Base-by-base conservation (phyloP, 1,140 invertebrate genomes). In the Drosophila auraria region DNA sequence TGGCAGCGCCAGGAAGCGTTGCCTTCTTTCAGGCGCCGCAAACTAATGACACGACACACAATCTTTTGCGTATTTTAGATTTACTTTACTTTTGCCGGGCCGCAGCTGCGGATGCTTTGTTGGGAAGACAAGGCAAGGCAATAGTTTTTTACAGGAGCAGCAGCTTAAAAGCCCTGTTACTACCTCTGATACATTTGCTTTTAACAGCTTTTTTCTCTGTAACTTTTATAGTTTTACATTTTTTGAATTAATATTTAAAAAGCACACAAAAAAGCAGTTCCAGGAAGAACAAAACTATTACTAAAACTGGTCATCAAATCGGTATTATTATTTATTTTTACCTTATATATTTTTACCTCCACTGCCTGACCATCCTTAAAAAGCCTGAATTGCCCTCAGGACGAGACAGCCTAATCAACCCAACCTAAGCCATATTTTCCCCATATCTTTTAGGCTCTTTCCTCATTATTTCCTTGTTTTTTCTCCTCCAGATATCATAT, bases 1-100 rank as follows among this genome's bases (percentile, higher is more conserved):
- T 25, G 61, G 25, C 33, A 57, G 20, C 15, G 36, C 17, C 61
- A 69, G 68, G 38, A 49, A 69, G 58, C 61, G 62, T 23, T 61
- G 63, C 63, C 63, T 62, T 62, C 63, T 62, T 36, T 23, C 20
- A 62, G 63, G 40, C 58, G 60, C 60, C 65, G 45, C 65, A 65
- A 68, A 68, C 65, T 68, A 68, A 68, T 68, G 65, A 65, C 60
- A 68, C 60, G 44, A 68, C 65, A 68, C 60, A 68, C 60, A 68
- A 68, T 68, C 38, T 68, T 68, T 68, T 68, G 65, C 60, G 65
- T 68, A 68, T 68, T 68, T 65, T 68, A 65, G 60, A 65, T 68
- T 49, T 68, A 68, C 60, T 68, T 65, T 65, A 68, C 60, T 68
- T 65, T 65, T 33, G 33, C 25, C 38, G 40, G 64, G 45, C 59